phyloP scores from a whole-genome alignment of 2,797 vertebrate species.

The Chelon auratus region DNA sequence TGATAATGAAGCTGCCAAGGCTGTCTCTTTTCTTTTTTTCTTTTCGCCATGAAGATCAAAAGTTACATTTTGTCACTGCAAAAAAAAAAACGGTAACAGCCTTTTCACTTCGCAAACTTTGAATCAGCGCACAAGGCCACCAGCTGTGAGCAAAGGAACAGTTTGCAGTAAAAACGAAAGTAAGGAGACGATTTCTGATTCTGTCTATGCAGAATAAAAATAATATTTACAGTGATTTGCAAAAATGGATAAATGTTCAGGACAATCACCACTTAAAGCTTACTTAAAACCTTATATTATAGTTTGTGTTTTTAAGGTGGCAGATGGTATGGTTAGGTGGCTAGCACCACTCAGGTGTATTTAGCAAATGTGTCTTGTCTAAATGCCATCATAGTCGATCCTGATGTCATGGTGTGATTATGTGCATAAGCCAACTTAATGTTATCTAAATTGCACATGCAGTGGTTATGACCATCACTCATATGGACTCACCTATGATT shows the following conservation, averaged over 20 bases:
- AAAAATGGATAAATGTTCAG: not conserved
- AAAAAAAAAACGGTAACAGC: not conserved
- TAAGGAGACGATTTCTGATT: not conserved
- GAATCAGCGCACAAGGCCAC: not conserved
- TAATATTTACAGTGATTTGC: not conserved
- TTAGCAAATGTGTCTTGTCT: not conserved
- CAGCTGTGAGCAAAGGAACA: not conserved
- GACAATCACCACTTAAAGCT: not conserved
- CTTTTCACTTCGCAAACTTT: not conserved
- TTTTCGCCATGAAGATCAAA: not conserved
- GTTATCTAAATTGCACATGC: not conserved
- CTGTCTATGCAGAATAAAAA: not conserved
- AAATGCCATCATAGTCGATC: not conserved
- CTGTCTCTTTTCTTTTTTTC: not conserved
- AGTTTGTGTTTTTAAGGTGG: not conserved
- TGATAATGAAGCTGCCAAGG: not conserved
- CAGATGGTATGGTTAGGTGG: not conserved
- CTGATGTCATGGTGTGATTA: not conserved
- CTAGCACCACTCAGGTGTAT: not conserved
- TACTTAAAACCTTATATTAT: not conserved
- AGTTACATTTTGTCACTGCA: conserved; percentile 9
- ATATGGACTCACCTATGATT: no score
- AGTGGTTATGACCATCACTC: no score
- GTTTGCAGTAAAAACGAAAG: not conserved
- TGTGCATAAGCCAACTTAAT: not conserved